Evolutionary conservation across 2,888 invertebrate species (phyloP).

Genomic region (Syritta pipiens): DNA sequence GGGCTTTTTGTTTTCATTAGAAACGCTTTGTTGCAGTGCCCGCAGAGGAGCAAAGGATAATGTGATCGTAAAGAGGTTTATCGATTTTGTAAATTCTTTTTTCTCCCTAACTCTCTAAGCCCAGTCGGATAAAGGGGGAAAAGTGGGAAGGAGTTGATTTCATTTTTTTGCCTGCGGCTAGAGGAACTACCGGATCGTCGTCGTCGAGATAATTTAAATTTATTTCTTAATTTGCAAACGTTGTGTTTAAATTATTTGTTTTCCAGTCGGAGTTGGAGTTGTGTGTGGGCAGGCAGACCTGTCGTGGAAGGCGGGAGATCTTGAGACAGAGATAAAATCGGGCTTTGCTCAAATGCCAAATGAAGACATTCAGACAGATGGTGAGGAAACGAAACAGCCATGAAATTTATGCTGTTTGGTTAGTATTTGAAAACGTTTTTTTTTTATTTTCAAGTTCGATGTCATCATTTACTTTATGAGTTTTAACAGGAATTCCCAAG

Average conservation of each 20-base stretch:
- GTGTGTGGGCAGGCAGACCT: constrained; percentile 7
- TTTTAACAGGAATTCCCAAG: too few species aligned
- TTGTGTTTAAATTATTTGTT: constrained; percentile 7
- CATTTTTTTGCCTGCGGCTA: background rate
- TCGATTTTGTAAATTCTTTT: constrained; percentile 10
- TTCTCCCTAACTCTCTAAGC: background rate
- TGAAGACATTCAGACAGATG: too few species aligned
- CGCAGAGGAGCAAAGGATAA: constrained; percentile 28
- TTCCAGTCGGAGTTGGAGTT: background rate
- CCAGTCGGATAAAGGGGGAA: too few species aligned
- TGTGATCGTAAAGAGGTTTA: constrained; percentile 27
- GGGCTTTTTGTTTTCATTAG: constrained; percentile 8
- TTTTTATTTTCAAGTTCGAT: too few species aligned
- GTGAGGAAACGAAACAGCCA: too few species aligned
- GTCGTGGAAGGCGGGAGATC: background rate
- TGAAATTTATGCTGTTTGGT: too few species aligned
- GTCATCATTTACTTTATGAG: too few species aligned
- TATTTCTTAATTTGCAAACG: constrained; percentile 37
- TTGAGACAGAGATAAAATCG: background rate
- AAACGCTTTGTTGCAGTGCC: constrained; percentile 12
- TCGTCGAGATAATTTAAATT: constrained; percentile 37
- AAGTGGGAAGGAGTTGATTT: too few species aligned
- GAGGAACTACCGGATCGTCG: constrained; percentile 1
- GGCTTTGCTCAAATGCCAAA: too few species aligned
- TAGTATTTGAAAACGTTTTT: too few species aligned